Evolutionary conservation across 2,888 invertebrate species (phyloP).

Genomic region (Euproctis similis): DNA sequence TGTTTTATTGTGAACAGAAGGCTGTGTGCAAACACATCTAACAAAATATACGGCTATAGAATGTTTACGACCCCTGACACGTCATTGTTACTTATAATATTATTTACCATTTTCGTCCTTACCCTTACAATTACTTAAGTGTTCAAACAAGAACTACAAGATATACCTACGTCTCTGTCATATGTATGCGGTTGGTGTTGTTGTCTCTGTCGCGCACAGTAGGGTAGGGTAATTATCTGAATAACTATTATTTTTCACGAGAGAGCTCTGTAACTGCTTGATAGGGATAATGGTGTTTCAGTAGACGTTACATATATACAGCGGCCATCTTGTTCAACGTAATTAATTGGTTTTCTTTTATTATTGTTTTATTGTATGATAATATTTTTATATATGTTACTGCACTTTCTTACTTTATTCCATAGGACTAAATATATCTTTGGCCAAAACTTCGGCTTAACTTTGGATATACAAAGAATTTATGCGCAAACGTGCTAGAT

Average conservation of each 20-base stretch:
- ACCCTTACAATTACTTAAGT: conserved; percentile 72
- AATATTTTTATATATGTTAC: too few species aligned
- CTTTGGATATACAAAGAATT: too few species aligned
- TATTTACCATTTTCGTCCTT: conserved; percentile 63
- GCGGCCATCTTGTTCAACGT: conserved; percentile 48
- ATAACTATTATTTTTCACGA: conserved; percentile 71
- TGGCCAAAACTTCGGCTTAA: too few species aligned
- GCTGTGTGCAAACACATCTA: background rate
- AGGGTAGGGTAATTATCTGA: conserved; percentile 65
- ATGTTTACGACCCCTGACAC: conserved; percentile 42
- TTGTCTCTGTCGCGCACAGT: conserved; percentile 36
- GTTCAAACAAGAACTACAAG: conserved; percentile 43
- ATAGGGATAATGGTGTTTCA: conserved; percentile 56
- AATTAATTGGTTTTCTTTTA: too few species aligned
- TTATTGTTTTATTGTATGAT: too few species aligned
- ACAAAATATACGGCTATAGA: conserved; percentile 15
- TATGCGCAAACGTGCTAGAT: too few species aligned
- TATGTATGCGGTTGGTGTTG: conserved; percentile 21
- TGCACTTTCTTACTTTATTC: too few species aligned
- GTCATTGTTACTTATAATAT: conserved; percentile 51
- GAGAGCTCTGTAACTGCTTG: conserved; percentile 56
- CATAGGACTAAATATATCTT: too few species aligned
- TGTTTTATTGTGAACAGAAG: background rate
- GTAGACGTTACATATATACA: conserved; percentile 30
- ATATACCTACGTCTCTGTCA: conserved; percentile 41